A percentile compares a stretch with the other conserved stretches of the same genome.
These are phyloP conservation scores for Corythornis vintsioides DNA, from an alignment of 2,113 vertebrate genomes.

Conservation along the genomic window DNA sequence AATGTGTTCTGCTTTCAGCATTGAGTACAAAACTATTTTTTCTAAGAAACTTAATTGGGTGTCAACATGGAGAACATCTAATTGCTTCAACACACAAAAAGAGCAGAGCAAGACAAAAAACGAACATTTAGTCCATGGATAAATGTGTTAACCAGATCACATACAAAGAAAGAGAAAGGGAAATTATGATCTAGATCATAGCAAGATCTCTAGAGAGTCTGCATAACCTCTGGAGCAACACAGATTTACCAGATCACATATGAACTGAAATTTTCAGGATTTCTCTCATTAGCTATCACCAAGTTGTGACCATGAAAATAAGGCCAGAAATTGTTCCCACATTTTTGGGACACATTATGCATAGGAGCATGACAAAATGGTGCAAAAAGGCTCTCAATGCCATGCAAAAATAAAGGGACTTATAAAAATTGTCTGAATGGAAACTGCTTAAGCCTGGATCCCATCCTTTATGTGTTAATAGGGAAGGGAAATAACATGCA, in stretches of 20 bases:
- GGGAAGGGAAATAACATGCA: neutral
- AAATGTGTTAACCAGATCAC: neutral
- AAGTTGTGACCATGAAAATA: neutral
- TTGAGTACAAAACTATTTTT: accelerated
- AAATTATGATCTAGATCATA: neutral
- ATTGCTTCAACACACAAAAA: neutral
- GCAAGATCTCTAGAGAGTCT: neutral
- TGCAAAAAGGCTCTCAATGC: accelerated
- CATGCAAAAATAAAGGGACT: neutral
- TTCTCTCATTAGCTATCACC: neutral
- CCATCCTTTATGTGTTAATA: neutral
- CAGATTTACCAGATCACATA: neutral
- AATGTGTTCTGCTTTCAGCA: neutral
- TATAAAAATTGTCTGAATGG: neutral
- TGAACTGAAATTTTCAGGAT: neutral
- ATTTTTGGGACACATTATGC: neutral
- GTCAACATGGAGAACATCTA: neutral
- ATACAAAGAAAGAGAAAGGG: neutral
- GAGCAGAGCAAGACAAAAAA: neutral
- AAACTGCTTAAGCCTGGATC: neutral
- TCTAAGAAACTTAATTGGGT: neutral
- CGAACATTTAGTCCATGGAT: neutral
- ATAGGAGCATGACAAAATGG: neutral
- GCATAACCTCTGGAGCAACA: accelerated
- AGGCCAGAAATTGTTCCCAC: neutral